These are phyloP conservation scores for Protonibea diacanthus DNA, from an alignment of 2,797 vertebrate species.

Conservation along the genomic window DNA sequence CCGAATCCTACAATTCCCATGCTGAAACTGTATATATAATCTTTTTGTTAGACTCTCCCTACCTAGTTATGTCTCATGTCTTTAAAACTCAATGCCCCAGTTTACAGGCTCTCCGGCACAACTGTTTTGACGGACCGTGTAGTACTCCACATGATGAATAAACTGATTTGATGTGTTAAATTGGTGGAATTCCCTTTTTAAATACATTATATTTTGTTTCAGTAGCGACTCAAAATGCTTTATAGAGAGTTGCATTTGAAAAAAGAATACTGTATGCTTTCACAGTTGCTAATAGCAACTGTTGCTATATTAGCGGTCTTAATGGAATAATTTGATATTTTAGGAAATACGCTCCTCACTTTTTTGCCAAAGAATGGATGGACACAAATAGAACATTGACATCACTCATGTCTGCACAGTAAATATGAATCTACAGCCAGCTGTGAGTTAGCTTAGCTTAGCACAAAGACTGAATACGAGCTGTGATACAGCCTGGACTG, in stretches of 20 bases:
- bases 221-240: not conserved
- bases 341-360: not conserved
- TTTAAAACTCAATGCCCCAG: slow-evolving; percentile 1
- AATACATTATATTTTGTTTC: slow-evolving; percentile 9
- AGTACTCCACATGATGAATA: not conserved
- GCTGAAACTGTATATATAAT: slow-evolving; percentile 19
- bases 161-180: not conserved
- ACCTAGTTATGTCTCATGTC: not conserved
- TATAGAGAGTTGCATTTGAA: not conserved
- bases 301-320: not conserved
- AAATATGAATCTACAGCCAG: not conserved
- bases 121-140: slow-evolving; percentile 3
- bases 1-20: slow-evolving; percentile 35
- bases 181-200: slow-evolving; percentile 1
- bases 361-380: not conserved
- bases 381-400: not conserved
- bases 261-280: not conserved
- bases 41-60: slow-evolving; percentile 9
- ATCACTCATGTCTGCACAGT: not conserved
- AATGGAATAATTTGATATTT: not conserved
- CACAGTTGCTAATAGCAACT: not conserved
- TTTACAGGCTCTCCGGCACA: slow-evolving; percentile 15
- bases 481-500: not conserved
- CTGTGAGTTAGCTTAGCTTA: not conserved
- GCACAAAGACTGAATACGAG: not conserved